Evolutionary conservation across 2,797 vertebrate species (phyloP), one percentile per base, ranked within the genome.

Genomic region (Syndactyla subalaris): DNA sequence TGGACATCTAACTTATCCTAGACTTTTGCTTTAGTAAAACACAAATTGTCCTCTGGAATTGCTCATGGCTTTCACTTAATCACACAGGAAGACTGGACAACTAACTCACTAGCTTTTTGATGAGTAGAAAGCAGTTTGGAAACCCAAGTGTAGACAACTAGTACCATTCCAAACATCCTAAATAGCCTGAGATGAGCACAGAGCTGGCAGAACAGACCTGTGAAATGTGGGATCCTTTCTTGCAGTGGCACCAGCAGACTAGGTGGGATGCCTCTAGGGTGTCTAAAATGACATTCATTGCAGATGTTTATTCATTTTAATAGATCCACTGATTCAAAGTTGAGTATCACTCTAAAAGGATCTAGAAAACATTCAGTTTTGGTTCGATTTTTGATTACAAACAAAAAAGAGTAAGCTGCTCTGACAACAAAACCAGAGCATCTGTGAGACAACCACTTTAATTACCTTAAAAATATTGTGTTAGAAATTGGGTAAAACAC

Each of bases 191-290:
- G 41, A 45, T 72, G 16, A 46, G 34, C 34, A 34, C 10, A 65
- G 58, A 48, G 6, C 10, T 70, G 51, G 30, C 14, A 61, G 81
- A 82, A 57, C 2, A 2, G 21, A 52, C 8, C 11, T 46, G 5
- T 38, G 41, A 79, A 71, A 61, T 6, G 57, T 0, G 1, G 9
- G 2, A 3, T 62, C 3, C 14, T 43, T 66, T 65, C 59, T 49
- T 34, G 16, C 12, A 70, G 17, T 2, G 6, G 14, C 17, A 49
- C 43, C 46, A 72, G 14, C 34, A 72, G n/a, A n/a, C 14, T 21
- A 49, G 49, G 20, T 27, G 11, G 10, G 7, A 26, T 43, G 55
- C 27, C 12, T 43, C 45, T 41, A 32, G 8, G 4, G 14, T 75
- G 48, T 63, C 39, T 29, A 55, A 62, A 78, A 80, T 57, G 8